Evolutionary conservation across 2,888 invertebrate genomes (phyloP), one percentile per base, ranked within the genome.

Genomic region (Microctonus brassicae): DNA sequence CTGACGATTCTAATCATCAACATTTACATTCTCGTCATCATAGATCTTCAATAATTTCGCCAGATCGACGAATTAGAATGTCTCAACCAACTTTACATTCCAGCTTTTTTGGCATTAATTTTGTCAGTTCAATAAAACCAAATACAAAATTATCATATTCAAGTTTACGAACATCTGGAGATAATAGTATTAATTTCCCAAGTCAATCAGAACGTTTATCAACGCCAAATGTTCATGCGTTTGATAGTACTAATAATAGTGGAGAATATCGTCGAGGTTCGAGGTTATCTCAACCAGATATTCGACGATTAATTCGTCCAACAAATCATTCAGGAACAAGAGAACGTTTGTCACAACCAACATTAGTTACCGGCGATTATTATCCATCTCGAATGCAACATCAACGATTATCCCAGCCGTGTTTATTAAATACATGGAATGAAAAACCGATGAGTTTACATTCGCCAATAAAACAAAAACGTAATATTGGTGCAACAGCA

Each of bases 261-360:
- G 33, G 4, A 13, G 73, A 53, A 52, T 70, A 74, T 36, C 65
- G 74, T 7, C 73, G 71, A 2, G 73, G 74, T n/a, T 71, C 79
- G 11, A 74, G 82, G 4, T 67, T 79, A 2, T 82, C 82, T 0
- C 83, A 83, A 7, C 80, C 82, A n/a, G 83, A 83, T 20, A 78
- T 81, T 0, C 67, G 80, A 5, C 67, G 81, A 7, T 60, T 70
- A 13, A 47, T 83, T 1, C 75, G 82, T 0, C 77, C 80, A 42
- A 13, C 71, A 74, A 0, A 73, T 68, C 1, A 76, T 17, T 17
- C 78, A 0, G 79, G 77, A 0, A 85, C 81, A 66, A 72, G 85
- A 2, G 86, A 86, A 26, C 73, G 86, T 65, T 75, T 86, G 0
- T 86, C 86, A 0, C 86, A 86, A 20, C 86, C 86, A 0, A 86